phyloP scores from a whole-genome alignment of 2,797 vertebrate genomes.

The Morelia viridis region DNA sequence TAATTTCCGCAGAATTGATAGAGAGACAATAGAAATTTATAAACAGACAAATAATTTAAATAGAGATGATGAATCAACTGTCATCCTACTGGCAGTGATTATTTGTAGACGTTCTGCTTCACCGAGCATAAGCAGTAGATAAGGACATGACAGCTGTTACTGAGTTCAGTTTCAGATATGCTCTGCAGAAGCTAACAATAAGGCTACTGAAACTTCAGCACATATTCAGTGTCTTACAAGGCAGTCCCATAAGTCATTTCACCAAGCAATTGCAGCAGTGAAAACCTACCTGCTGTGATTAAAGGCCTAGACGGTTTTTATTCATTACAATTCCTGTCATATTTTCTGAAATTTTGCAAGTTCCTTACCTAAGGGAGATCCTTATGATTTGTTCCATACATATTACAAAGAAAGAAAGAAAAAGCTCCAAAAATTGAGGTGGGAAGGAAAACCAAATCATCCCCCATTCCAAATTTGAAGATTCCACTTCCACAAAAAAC shows the following conservation, averaged over 20 bases:
- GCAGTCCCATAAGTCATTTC: neutral
- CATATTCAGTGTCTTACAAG: neutral
- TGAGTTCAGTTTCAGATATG: neutral
- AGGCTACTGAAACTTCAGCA: neutral
- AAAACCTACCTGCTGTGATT: neutral
- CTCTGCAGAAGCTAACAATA: neutral
- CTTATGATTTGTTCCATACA: neutral
- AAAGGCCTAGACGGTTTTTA: neutral
- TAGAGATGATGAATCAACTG: neutral
- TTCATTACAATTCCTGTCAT: neutral
- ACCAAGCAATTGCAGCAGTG: neutral
- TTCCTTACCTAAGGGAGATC: neutral
- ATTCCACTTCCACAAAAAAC: neutral
- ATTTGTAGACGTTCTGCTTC: neutral
- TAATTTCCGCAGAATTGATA: neutral
- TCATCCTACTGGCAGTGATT: neutral
- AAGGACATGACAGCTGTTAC: neutral
- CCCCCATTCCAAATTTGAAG: neutral
- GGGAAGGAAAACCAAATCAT: neutral
- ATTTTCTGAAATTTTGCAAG: neutral
- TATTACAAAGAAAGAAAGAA: neutral
- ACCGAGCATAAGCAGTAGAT: neutral
- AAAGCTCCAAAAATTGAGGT: neutral
- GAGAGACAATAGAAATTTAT: neutral
- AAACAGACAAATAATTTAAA: neutral